Conservation (phyloP, 1,140 invertebrate species). For the Pachyrhynchus sulphureomaculatus region DNA sequence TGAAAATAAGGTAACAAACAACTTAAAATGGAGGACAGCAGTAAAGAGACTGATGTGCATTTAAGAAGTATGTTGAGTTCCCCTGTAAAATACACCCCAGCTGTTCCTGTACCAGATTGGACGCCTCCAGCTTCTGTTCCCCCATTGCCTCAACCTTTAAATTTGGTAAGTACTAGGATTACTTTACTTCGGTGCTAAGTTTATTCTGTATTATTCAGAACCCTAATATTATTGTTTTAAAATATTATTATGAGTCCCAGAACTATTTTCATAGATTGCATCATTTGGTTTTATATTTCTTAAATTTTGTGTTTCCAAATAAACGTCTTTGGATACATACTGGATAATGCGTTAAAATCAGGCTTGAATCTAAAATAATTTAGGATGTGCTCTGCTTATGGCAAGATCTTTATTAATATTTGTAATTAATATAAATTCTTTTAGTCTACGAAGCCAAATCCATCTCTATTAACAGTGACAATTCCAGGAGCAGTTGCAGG, state of each 20-base stretch:
- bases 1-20: neutral
- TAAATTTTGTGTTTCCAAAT: too few species aligned
- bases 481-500: slow-evolving; percentile 42
- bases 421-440: neutral
- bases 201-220: neutral
- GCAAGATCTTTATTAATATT: neutral
- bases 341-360: neutral
- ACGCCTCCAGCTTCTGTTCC: slow-evolving; percentile 25
- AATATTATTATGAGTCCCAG: too few species aligned
- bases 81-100: slow-evolving; percentile 43
- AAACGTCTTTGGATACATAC: too few species aligned
- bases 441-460: slow-evolving; percentile 25
- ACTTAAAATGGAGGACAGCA: slow-evolving; percentile 1
- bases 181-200: neutral
- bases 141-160: neutral
- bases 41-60: slow-evolving; percentile 33
- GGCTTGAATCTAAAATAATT: neutral
- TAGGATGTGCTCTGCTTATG: neutral
- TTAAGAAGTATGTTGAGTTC: slow-evolving; percentile 45
- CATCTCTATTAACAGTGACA: slow-evolving; percentile 38
- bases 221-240: too few species aligned
- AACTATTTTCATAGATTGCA: too few species aligned
- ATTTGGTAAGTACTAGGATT: neutral
- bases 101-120: slow-evolving; percentile 49
- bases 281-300: too few species aligned